phyloP scores from a whole-genome alignment of 2,113 vertebrate species.

The Heterotis niloticus region DNA sequence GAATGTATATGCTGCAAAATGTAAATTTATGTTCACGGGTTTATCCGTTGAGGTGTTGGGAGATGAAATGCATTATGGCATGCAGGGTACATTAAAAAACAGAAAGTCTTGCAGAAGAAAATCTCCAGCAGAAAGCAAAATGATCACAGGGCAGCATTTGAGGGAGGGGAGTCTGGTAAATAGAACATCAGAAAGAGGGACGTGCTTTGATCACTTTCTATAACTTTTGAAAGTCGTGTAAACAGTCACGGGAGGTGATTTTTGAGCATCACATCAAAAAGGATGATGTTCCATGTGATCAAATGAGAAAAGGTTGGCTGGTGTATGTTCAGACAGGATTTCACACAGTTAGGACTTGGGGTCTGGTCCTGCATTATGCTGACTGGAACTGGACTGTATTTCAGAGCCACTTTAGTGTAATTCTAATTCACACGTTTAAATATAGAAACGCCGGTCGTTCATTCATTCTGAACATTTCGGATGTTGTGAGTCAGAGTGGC shows the following conservation, averaged over 20 bases:
- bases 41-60: neutral
- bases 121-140: constrained; percentile 1
- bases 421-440: too few relatives aligned
- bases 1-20: neutral
- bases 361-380: too few relatives aligned
- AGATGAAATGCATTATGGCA: neutral
- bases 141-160: constrained; percentile 27
- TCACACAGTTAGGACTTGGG: neutral
- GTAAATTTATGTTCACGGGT: neutral
- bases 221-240: constrained; percentile 30
- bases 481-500: too few relatives aligned
- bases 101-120: constrained; percentile 7
- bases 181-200: constrained; percentile 44
- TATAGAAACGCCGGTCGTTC: neutral
- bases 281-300: constrained; percentile 47
- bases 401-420: neutral
- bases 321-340: neutral
- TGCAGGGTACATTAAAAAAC: neutral
- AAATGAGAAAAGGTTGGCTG: constrained; percentile 28
- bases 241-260: constrained; percentile 33
- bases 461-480: neutral
- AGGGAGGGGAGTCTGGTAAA: constrained; percentile 41
- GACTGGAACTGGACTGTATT: too few relatives aligned
- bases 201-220: constrained; percentile 35
- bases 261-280: constrained; percentile 55